These are phyloP conservation scores for Ligdia adustata DNA, from an alignment of 2,888 invertebrate species.

Conservation along the genomic window DNA sequence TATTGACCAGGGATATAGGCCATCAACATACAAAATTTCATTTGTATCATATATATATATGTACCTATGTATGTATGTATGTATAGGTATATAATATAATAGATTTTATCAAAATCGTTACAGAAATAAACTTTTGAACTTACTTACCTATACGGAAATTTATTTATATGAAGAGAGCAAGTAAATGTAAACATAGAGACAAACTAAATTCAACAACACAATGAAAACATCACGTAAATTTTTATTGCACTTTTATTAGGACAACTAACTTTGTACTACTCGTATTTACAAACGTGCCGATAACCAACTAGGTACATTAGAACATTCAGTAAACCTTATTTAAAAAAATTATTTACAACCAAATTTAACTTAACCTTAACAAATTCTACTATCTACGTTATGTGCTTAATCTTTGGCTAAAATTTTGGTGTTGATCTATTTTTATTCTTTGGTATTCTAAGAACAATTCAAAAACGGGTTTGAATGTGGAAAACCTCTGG, in stretches of 20 bases:
- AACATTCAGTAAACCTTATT: conserved; percentile 58
- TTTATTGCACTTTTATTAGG: conserved; percentile 72
- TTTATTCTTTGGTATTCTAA: conserved; percentile 24
- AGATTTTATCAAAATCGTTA: too few species aligned
- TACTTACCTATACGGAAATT: too few species aligned
- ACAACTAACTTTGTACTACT: conserved; percentile 65
- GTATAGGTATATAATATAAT: too few species aligned
- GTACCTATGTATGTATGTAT: too few species aligned
- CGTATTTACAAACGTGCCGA: conserved; percentile 76
- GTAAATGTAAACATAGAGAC: too few species aligned
- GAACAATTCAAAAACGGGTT: background rate
- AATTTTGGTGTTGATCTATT: conserved; percentile 26
- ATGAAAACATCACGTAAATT: too few species aligned
- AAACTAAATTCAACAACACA: too few species aligned
- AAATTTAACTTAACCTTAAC: conserved; percentile 57
- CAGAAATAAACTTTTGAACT: too few species aligned
- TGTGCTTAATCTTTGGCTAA: conserved; percentile 56
- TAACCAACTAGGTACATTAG: conserved; percentile 54
- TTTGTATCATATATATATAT: too few species aligned
- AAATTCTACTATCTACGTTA: conserved; percentile 60
- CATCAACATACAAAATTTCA: too few species aligned
- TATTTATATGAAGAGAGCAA: too few species aligned
- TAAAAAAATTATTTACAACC: conserved; percentile 71
- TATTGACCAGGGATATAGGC: too few species aligned
- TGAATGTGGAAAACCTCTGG: background rate